Evolutionary conservation across 1,140 invertebrate genomes (phyloP).

Genomic region (Procambarus virginalis): DNA sequence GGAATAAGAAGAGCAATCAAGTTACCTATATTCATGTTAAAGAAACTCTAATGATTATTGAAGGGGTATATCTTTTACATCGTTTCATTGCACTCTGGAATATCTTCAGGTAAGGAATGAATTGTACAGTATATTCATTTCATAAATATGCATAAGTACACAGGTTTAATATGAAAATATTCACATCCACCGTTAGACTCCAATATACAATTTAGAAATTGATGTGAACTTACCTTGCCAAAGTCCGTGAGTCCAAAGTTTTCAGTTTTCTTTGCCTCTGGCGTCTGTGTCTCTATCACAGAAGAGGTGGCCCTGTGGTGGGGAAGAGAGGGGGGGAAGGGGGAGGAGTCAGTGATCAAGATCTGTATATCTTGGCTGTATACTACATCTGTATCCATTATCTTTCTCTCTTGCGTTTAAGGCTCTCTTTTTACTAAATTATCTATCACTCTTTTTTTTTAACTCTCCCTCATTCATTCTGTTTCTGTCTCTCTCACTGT

Average conservation of each 20-base stretch:
- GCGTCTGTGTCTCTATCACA: slow-evolving; percentile 23
- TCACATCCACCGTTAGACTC: too few species aligned
- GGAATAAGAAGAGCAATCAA: too few species aligned
- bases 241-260: slow-evolving; percentile 36
- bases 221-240: slow-evolving; percentile 30
- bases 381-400: neutral
- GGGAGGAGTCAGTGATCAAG: neutral
- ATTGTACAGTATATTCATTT: too few species aligned
- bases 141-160: too few species aligned
- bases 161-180: too few species aligned
- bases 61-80: too few species aligned
- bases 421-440: too few species aligned
- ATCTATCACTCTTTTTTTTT: neutral
- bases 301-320: slow-evolving; percentile 42
- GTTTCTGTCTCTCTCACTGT: neutral
- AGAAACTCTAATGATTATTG: too few species aligned
- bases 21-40: too few species aligned
- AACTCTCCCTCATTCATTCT: neutral
- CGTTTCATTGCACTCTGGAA: too few species aligned
- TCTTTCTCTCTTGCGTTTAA: neutral
- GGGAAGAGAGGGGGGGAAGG: neutral
- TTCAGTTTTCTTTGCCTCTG: neutral
- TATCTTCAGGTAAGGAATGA: too few species aligned
- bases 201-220: too few species aligned
- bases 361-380: neutral